Evolutionary conservation across 2,797 vertebrate genomes (phyloP).

Genomic region (Echiichthys vipera): DNA sequence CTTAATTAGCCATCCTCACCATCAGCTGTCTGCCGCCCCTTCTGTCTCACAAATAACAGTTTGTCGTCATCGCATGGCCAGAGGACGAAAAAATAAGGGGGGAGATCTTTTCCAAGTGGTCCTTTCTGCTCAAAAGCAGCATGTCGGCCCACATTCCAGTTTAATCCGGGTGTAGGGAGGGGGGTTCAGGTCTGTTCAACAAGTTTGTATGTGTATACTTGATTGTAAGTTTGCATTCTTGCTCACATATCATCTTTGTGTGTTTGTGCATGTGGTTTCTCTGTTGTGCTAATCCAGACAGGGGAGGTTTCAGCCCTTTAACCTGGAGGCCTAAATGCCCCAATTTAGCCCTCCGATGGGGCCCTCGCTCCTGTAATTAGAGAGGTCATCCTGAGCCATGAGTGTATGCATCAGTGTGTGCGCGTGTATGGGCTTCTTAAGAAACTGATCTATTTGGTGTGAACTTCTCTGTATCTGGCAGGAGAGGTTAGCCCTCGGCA

Average conservation of each 20-base stretch:
- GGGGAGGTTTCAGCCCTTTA: slow-evolving; percentile 42
- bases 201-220: slow-evolving; percentile 40
- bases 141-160: slow-evolving; percentile 39
- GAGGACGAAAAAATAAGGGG: slow-evolving; percentile 50
- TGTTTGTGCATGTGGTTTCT: slow-evolving; percentile 20
- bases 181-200: slow-evolving; percentile 40
- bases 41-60: slow-evolving; percentile 77
- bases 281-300: slow-evolving; percentile 27
- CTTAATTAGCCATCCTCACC: slow-evolving; percentile 83
- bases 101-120: slow-evolving; percentile 52
- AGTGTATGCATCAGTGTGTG: slow-evolving; percentile 27
- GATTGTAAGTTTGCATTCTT: neutral
- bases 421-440: slow-evolving; percentile 40
- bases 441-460: slow-evolving; percentile 60
- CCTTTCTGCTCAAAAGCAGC: slow-evolving; percentile 58
- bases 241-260: slow-evolving; percentile 3
- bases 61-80: slow-evolving; percentile 64
- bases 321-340: slow-evolving; percentile 60
- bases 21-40: slow-evolving; percentile 78
- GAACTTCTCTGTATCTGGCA: slow-evolving; percentile 65
- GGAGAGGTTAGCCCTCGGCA: slow-evolving; percentile 73
- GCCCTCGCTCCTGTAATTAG: slow-evolving; percentile 61
- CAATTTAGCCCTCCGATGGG: slow-evolving; percentile 44
- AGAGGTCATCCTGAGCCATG: slow-evolving; percentile 60
- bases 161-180: slow-evolving; percentile 44